A percentile compares a stretch with the other conserved stretches of the same genome.
These are phyloP conservation scores for Neogale vison DNA, from an alignment of 2,113 vertebrate genomes.

Conservation along the genomic window DNA sequence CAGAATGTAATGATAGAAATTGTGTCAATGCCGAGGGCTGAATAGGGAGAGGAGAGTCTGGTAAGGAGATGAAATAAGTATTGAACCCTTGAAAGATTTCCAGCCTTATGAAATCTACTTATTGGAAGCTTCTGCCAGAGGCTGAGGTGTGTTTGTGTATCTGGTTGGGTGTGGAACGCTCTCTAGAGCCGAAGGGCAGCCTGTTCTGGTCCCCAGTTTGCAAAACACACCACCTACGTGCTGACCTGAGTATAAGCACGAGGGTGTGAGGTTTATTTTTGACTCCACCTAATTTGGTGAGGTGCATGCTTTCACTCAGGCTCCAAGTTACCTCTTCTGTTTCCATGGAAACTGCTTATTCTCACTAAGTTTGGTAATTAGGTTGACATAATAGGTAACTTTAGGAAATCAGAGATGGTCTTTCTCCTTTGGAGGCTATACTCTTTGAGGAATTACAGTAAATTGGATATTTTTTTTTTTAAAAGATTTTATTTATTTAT, in stretches of 20 bases:
- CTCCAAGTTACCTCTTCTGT: background rate
- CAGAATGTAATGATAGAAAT: slow-evolving; percentile 30
- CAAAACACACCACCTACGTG: slow-evolving; percentile 52
- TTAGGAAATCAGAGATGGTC: slow-evolving; percentile 7
- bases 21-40: background rate
- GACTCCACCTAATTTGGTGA: slow-evolving; percentile 26
- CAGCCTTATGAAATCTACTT: slow-evolving; percentile 24
- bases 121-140: slow-evolving; percentile 60
- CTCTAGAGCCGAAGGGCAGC: slow-evolving; percentile 46
- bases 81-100: slow-evolving; percentile 42
- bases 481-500: too few relatives aligned
- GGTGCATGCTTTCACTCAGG: background rate
- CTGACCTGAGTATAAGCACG: slow-evolving; percentile 11
- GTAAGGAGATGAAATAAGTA: slow-evolving; percentile 29
- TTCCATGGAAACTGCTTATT: background rate
- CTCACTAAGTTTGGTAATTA: background rate
- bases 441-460: slow-evolving; percentile 3
- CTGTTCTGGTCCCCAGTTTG: slow-evolving; percentile 49
- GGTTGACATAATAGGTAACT: background rate
- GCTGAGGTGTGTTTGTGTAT: slow-evolving; percentile 63
- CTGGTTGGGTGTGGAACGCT: slow-evolving; percentile 63
- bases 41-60: background rate
- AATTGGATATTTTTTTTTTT: background rate
- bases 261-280: slow-evolving; percentile 47
- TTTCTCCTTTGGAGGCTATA: background rate